Evolutionary conservation across 2,888 invertebrate genomes (phyloP), one percentile per base, ranked within the genome.

Genomic region (Agrochola lychnidis): DNA sequence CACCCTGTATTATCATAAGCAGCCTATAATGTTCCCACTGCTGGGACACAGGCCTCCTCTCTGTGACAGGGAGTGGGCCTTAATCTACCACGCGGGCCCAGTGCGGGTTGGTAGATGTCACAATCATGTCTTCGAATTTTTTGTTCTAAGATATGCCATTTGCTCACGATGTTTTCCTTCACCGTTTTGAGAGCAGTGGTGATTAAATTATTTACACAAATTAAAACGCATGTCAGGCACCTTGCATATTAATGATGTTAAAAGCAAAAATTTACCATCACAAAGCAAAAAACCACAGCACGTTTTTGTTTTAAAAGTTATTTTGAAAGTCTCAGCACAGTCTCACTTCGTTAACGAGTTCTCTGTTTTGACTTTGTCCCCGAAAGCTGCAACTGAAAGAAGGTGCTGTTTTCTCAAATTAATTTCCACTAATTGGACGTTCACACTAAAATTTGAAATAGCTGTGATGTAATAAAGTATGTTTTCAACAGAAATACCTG

Each of bases 341-440:
- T 87, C 61, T 82, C 80, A 85, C 82, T 86, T 76, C 82, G 71
- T 88, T 90, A 90, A 90, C 88, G 89, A 90, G 87, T 87, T 88
- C 78, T 84, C 75, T 85, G 83, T 90, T 88, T 85, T 82, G 78
- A 76, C 81, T 78, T 81, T 76, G 80, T 84, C 56, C 51, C 69
- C 78, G 57, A 86, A 79, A 78, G 78, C 76, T 78, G 76, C 80
- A 76, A n/a, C 63, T 83, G 70, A 83, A 72, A 62, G 73, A 80
- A 82, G 76, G 76, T 67, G 75, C 71, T 83, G 81, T 79, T 86
- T 83, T 70, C 78, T 81, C 66, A 87, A 80, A 85, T 86, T 86
- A 82, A 86, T 90, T 87, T 87, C 48, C 62, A 79, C 90, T 90
- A 89, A 91, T 90, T 89, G 89, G 88, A 88, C 45, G 69, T 68